Base-by-base conservation (phyloP, 2,888 invertebrate species). In the Drosophila putrida region DNA sequence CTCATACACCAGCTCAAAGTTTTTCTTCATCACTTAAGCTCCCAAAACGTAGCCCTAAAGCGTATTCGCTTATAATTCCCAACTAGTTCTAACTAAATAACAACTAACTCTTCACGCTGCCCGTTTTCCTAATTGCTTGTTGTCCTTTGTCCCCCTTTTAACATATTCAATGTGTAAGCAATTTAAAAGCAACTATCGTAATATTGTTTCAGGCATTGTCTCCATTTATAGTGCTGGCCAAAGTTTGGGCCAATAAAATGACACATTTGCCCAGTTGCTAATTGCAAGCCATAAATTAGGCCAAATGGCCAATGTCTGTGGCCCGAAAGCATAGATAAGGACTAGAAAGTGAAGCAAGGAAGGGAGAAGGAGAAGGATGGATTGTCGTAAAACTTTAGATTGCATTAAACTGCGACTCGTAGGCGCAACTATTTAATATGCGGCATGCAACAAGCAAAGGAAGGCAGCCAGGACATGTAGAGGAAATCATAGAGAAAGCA, bases 241-340 rank as follows among this genome's bases (percentile, higher is more conserved):
- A 50, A 67, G 57, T 64, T 66, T 62, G 59, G 76, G 58, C 68
- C 67, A 70, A 83, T 83, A 70, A 83, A 75, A 78, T 72, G 66
- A 81, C 78, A 86, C 76, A 87, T 81, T 82, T 81, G 82, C 82
- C 77, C 78, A 76, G 78, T 66, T 87, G 72, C 82, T 82, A 82
- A 82, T 82, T 82, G 87, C 87, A 75, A 65, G 84, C 71, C 66
- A 87, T 82, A 82, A 82, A 84, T 87, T 87, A 84, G 62, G 65
- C 59, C 61, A 57, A 60, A 51, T 27, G 41, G 59, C 20, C 36
- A 46, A 51, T 53, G 62, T 60, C 77, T 57, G 72, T 38, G 44
- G 47, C 6, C 25, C 33, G 47, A 46, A 53, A 53, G 53, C 31
- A 64, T 55, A 65, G 71, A 65, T 78, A 74, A 64, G 58, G 49